Evolutionary conservation across 1,140 invertebrate genomes (phyloP).

Genomic region (Venustaconcha ellipsiformis): DNA sequence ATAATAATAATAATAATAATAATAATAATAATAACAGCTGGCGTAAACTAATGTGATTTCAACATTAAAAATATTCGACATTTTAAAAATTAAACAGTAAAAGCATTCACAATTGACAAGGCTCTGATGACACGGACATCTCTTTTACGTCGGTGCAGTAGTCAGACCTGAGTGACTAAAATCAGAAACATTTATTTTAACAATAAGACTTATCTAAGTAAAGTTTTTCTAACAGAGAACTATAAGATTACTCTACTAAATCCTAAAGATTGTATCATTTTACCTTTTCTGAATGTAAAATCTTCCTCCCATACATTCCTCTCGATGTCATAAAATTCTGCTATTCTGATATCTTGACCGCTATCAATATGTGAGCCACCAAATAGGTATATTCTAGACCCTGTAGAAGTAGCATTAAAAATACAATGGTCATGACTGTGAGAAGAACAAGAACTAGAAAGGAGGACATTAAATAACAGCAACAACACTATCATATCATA

Average conservation of each 20-base stretch:
- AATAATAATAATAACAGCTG: no score
- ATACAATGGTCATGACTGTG: no score
- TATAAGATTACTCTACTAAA: neutral
- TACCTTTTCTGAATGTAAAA: slow-evolving; percentile 33
- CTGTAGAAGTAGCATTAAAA: neutral
- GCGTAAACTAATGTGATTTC: no score
- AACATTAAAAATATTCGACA: no score
- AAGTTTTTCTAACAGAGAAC: neutral
- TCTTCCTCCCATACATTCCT: slow-evolving; percentile 29
- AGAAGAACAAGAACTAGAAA: neutral
- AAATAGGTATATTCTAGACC: slow-evolving; percentile 30
- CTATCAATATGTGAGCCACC: slow-evolving; percentile 29
- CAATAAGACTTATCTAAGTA: neutral
- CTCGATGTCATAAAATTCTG: slow-evolving; percentile 26
- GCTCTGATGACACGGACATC: neutral
- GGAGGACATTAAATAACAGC: neutral
- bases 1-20: no score
- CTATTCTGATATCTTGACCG: slow-evolving; percentile 25
- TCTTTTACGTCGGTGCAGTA: neutral
- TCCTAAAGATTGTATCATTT: neutral
- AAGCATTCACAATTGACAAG: neutral
- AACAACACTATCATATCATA: neutral
- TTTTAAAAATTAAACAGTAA: neutral
- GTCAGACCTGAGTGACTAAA: neutral
- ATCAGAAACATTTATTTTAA: neutral